Conservation (phyloP, 2,797 vertebrate species). For the Natrix natrix region DNA sequence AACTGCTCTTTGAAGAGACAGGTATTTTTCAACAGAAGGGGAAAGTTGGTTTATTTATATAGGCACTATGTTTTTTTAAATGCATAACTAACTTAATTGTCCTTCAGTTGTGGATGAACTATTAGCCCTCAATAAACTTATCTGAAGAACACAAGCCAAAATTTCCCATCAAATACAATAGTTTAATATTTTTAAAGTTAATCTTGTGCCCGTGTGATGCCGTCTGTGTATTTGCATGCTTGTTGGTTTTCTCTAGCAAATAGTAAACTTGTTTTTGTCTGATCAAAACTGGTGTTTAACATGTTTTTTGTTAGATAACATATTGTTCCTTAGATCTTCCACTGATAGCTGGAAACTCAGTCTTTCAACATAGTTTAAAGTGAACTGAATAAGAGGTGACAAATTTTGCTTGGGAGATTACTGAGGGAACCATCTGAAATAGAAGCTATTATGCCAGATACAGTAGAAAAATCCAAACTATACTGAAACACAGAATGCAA, state of each 20-base stretch:
- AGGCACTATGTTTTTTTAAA: not conserved
- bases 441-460: not conserved
- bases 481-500: conserved; percentile 10
- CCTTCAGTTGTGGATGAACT: not conserved
- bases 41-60: not conserved
- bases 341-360: not conserved
- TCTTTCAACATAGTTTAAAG: not conserved
- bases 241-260: not conserved
- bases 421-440: not conserved
- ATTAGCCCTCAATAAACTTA: not conserved
- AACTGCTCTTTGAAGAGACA: not conserved
- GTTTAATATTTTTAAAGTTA: not conserved
- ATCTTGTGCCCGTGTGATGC: not conserved
- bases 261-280: not conserved
- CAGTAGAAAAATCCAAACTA: not conserved
- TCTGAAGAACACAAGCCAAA: not conserved
- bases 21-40: not conserved
- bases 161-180: not conserved
- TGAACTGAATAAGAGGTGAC: not conserved
- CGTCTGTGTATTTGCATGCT: not conserved
- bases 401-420: not conserved
- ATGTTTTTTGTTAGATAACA: not conserved
- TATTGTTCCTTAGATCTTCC: not conserved
- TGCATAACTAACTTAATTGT: not conserved
- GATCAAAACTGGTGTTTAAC: not conserved